Evolutionary conservation across 2,888 invertebrate genomes (phyloP).

Genomic region (Rambutsinella grinnellia): DNA sequence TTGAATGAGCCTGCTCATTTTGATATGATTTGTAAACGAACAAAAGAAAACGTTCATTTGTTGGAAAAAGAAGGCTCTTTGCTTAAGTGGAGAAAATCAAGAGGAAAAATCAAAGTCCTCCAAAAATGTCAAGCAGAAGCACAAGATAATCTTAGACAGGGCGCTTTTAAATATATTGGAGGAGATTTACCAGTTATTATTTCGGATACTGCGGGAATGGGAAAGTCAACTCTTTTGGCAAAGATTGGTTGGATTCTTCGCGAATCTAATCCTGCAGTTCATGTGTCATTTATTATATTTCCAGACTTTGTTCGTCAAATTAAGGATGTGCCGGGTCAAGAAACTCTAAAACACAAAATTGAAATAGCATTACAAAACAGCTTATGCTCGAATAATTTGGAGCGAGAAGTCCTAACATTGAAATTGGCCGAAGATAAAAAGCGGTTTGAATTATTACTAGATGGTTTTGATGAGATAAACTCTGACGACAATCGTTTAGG

Average conservation of each 20-base stretch:
- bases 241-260: neutral
- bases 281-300: neutral
- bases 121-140: too few relatives aligned
- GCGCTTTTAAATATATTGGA: too few relatives aligned
- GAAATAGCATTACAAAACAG: neutral
- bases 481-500: neutral
- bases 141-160: too few relatives aligned
- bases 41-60: too few relatives aligned
- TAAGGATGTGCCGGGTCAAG: neutral
- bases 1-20: too few relatives aligned
- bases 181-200: neutral
- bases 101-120: too few relatives aligned
- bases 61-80: neutral
- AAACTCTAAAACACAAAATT: neutral
- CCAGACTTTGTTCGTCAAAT: neutral
- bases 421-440: neutral
- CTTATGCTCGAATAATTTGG: neutral
- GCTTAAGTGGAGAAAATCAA: too few relatives aligned
- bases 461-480: neutral
- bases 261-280: neutral
- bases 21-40: too few relatives aligned
- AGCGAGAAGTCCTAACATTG: neutral
- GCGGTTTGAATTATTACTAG: neutral
- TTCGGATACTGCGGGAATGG: neutral
- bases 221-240: neutral